Evolutionary conservation across 23 tunicate species (phyloP).

Genomic region (Ciona savignyi): DNA sequence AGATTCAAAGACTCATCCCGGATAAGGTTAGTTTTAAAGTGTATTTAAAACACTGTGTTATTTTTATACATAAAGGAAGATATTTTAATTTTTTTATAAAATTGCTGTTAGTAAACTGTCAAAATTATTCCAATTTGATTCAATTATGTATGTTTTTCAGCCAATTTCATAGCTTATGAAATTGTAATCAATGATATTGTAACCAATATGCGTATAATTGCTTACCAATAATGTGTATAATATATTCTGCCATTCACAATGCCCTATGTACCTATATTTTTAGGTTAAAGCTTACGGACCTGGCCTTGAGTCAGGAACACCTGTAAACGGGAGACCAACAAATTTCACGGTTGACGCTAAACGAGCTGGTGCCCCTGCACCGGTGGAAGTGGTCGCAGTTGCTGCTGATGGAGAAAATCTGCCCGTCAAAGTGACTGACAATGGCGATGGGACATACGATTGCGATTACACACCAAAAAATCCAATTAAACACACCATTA

Average conservation of each 20-base stretch:
- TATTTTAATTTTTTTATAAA: too few relatives aligned
- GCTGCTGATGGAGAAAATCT: conserved; percentile 90
- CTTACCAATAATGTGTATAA: too few relatives aligned
- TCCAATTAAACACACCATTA: conserved; percentile 90
- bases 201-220: too few relatives aligned
- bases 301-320: conserved; percentile 78
- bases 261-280: too few relatives aligned
- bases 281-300: conserved; percentile 98
- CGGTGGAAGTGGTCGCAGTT: conserved; percentile 57
- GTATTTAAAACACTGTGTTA: background rate
- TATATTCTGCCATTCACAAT: too few relatives aligned
- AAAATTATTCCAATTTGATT: too few relatives aligned
- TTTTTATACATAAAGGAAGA: background rate
- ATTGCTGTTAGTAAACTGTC: too few relatives aligned
- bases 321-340: conserved; percentile 78
- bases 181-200: too few relatives aligned
- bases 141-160: too few relatives aligned
- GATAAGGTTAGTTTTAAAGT: conserved; percentile 44
- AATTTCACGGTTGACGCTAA: conserved; percentile 79
- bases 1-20: conserved; percentile 67
- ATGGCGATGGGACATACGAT: conserved; percentile 79
- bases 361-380: conserved; percentile 78
- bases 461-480: conserved; percentile 69
- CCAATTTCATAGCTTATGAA: too few relatives aligned
- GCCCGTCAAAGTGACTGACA: conserved; percentile 76